Evolutionary conservation across 30 jellyfish, hydroid and myxozoan species (phyloP).

Genomic region (Calvadosia cruxmelitensis): DNA sequence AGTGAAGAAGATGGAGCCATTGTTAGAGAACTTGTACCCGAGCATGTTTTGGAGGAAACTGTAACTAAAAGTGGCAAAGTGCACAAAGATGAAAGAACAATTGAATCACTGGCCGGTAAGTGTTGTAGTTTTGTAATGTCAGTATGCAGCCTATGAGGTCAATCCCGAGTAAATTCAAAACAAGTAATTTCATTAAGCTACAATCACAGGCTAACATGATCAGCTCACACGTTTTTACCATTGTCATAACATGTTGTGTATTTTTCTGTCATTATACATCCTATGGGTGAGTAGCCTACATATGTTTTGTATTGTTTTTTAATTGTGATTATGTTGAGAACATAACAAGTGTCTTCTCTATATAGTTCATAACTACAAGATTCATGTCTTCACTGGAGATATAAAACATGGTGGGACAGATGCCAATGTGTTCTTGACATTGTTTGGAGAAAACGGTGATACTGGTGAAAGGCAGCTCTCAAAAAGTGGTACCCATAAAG

Average conservation of each 20-base stretch:
- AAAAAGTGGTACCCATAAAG: slow-evolving; percentile 77
- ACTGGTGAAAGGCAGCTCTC: slow-evolving; percentile 85
- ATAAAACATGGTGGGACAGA: slow-evolving; percentile 85
- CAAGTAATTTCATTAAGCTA: too few species aligned
- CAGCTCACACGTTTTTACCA: too few species aligned
- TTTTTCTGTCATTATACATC: too few species aligned
- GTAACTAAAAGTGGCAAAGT: slow-evolving; percentile 51
- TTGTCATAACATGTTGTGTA: too few species aligned
- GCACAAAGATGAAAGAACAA: slow-evolving; percentile 67
- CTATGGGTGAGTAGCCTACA: too few species aligned
- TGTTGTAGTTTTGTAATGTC: neutral
- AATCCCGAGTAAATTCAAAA: too few species aligned
- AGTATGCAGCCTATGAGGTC: too few species aligned
- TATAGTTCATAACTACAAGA: slow-evolving; percentile 83
- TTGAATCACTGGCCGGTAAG: slow-evolving; percentile 84
- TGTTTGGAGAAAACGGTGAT: slow-evolving; percentile 95
- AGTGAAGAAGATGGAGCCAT: slow-evolving; percentile 94
- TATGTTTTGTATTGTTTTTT: too few species aligned
- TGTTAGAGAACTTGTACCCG: slow-evolving; percentile 57
- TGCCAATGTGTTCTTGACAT: slow-evolving; percentile 83
- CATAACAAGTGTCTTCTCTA: too few species aligned
- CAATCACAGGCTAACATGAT: too few species aligned
- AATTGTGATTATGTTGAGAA: too few species aligned
- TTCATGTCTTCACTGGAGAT: slow-evolving; percentile 88
- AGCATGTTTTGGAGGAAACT: slow-evolving; percentile 68